Evolutionary conservation across 2,113 vertebrate genomes (phyloP), one percentile per base, ranked within the genome.

Genomic region (Panthera uncia): DNA sequence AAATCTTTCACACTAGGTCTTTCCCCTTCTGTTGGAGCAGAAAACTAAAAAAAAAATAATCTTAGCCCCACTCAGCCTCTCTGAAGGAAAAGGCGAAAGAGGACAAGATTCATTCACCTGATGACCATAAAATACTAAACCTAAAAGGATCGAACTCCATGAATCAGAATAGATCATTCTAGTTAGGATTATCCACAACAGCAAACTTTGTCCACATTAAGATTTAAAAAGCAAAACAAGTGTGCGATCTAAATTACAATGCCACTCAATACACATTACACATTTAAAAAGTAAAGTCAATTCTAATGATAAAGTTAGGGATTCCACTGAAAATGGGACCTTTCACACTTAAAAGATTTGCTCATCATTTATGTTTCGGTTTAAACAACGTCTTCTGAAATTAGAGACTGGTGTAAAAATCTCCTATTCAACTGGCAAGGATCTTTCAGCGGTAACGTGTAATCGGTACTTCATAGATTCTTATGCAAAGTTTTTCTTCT

Each of bases 71-170:
- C 45, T 74, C 93, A 93, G 97, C 95, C 78, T 94, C 92, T 92
- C 84, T 95, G 96, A 97, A 98, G 96, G 55, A 97, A 92, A 97
- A 95, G 80, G 86, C 79, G 92, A 48, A 33, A 83, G 71, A 41
- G 55, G 89, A 78, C 38, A 95, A 97, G 96, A 63, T 97, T 91
- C 1, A 33, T 94, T 92, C 98, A 97, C 94, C 92, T 93, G 25
- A 76, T 73, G 94, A 65, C 92, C 0, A 19, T 79, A 48, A 96
- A 97, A 85, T 87, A 68, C 36, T 48, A 73, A 83, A 88, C 82
- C 63, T 86, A 68, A 96, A 96, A 95, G 55, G 80, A 63, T 89
- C 1, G 2, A 76, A 27, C 93, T 87, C 76, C 29, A 95, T 16
- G 31, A 96, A 92, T 91, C 15, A 88, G 94, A 97, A 97, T 33